Evolutionary conservation across 2,888 invertebrate genomes (phyloP), one percentile per base, ranked within the genome.

Genomic region (Xylota segnis): DNA sequence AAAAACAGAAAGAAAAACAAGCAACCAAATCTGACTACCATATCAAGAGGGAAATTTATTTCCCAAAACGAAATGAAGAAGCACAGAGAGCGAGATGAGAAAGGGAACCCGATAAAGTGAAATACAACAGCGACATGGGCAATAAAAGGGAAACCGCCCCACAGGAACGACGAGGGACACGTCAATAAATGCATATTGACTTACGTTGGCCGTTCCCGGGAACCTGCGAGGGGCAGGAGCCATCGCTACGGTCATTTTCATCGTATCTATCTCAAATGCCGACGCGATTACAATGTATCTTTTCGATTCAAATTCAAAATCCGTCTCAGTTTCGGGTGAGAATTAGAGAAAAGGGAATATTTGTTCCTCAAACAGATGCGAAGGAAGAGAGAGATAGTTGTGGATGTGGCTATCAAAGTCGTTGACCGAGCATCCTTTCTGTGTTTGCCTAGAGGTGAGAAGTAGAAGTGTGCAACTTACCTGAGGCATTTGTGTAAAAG

Each of bases 11-110:
- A 86, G 77, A 86, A 86, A 82, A 86, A 82, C 86, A 86, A 86
- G 82, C 86, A 81, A 82, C 86, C 81, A 82, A 86, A 86, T 86
- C 86, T 82, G 86, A 86, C 86, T 86, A 86, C 86, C 86, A 86
- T 86, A 86, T 82, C 86, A 77, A 86, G 82, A 68, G 61, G 82
- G 50, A 82, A 86, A 86, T 86, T 86, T 86, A 86, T 86, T 72
- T 82, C 76, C 86, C 86, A 86, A 86, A 72, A 86, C 81, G 86
- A 86, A 86, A 82, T 77, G 66, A 68, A 76, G 79, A 75, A 81
- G 72, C 66, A 40, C 72, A 59, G 43, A 56, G 56, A 56, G 56
- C 47, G 70, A 68, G 75, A 29, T 56, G 45, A 58, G 59, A 18
- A 43, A 16, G 43, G 47, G 54, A 54, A 65, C 56, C 56, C 29